Evolutionary conservation across 2,797 vertebrate species (phyloP).

Genomic region (Phrynocephalus vlangalii): DNA sequence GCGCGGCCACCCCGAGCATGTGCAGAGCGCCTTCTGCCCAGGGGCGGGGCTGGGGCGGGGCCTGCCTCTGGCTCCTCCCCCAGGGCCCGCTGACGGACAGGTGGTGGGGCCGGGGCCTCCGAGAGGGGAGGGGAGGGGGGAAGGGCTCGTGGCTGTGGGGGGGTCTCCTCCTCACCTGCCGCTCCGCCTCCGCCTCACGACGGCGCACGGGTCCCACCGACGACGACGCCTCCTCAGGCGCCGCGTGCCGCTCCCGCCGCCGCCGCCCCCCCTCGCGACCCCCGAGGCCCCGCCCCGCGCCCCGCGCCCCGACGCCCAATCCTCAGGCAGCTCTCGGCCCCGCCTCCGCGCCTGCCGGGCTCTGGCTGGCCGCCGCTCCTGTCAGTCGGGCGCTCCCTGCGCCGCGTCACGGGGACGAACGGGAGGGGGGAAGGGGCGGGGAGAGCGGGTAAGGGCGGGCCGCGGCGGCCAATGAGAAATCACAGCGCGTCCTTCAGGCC

Average conservation of each 20-base stretch:
- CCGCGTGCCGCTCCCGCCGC: constrained; percentile 34
- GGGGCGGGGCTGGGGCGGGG: background rate
- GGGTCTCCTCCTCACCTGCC: constrained; percentile 11
- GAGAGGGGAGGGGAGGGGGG: background rate
- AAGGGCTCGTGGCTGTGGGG: background rate
- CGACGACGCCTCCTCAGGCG: background rate
- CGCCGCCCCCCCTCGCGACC: background rate
- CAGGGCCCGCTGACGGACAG: background rate
- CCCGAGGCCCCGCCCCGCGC: background rate
- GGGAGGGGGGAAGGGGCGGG: constrained; percentile 6
- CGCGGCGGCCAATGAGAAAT: constrained; percentile 40
- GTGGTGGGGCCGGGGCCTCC: background rate
- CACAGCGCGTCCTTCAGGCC: constrained; percentile 66
- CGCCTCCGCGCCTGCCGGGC: background rate
- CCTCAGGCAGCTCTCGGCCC: background rate
- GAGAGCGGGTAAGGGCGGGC: background rate
- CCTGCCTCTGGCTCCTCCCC: background rate
- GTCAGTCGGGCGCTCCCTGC: background rate
- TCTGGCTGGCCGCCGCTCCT: background rate
- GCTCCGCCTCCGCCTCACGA: background rate
- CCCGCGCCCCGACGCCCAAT: background rate
- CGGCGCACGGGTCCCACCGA: constrained; percentile 23
- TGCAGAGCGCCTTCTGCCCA: background rate
- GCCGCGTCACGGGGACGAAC: background rate
- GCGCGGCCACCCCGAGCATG: background rate